Evolutionary conservation across 2,888 invertebrate species (phyloP).

Genomic region (Bellardia bayeri): DNA sequence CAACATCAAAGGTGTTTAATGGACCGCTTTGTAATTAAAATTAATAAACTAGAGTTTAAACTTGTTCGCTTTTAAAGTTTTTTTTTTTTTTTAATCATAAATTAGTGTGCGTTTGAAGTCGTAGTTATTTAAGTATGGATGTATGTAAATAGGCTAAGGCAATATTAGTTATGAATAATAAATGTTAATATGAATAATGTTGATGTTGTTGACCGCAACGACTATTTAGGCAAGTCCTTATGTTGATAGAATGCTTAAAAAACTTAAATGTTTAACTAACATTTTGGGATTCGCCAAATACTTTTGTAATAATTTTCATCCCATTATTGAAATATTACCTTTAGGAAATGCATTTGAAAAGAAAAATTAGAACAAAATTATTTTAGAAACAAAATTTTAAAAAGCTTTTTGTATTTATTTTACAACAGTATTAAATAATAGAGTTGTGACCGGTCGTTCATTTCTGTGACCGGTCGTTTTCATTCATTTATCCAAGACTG

Average conservation of each 20-base stretch:
- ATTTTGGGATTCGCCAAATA: no score
- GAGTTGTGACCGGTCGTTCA: no score
- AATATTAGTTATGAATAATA: background rate
- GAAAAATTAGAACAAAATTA: background rate
- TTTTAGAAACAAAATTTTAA: background rate
- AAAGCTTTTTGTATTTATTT: background rate
- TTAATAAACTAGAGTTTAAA: slow-evolving; percentile 63
- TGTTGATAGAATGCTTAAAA: no score
- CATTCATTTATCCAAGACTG: no score
- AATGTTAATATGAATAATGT: no score
- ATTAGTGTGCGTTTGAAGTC: background rate
- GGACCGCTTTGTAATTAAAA: slow-evolving; percentile 69
- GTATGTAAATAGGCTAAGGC: slow-evolving; percentile 35
- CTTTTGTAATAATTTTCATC: no score
- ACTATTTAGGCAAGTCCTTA: no score
- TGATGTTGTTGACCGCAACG: no score
- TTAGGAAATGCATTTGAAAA: no score
- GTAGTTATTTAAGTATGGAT: background rate
- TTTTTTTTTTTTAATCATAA: slow-evolving; percentile 39
- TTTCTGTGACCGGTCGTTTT: no score
- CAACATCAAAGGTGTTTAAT: slow-evolving; percentile 57
- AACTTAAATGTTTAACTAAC: no score
- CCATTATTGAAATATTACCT: no score
- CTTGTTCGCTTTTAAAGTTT: slow-evolving; percentile 32
- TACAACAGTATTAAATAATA: background rate